These are phyloP conservation scores for Anguilla rostrata DNA, from an alignment of 2,113 vertebrate species.

Conservation along the genomic window DNA sequence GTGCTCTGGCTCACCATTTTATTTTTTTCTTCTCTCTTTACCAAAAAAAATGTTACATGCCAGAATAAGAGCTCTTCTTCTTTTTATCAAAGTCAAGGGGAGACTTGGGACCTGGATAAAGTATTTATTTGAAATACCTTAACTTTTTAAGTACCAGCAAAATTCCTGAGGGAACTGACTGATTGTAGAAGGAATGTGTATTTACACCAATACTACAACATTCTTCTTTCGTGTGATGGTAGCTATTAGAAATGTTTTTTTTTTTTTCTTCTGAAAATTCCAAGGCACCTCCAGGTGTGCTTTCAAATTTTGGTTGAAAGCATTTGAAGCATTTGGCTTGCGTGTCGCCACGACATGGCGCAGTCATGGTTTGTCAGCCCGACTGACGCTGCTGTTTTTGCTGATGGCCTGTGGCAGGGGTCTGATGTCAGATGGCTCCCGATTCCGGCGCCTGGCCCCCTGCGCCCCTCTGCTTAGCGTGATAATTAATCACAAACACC, in stretches of 20 bases:
- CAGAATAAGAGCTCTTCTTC: not conserved
- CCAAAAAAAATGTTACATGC: not conserved
- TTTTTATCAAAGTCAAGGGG: not conserved
- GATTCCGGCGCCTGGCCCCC: constrained; percentile 50
- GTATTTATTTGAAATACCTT: not conserved
- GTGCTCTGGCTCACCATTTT: not conserved
- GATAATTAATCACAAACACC: constrained; percentile 73
- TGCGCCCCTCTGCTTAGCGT: constrained; percentile 65
- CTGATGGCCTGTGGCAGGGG: not conserved
- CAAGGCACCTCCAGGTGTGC: too few relatives aligned
- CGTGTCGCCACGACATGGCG: not conserved
- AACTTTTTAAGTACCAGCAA: not conserved
- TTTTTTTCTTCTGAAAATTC: too few relatives aligned
- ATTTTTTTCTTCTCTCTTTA: not conserved
- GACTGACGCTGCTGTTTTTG: not conserved
- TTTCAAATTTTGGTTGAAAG: too few relatives aligned
- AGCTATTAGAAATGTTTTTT: not conserved
- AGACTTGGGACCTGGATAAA: not conserved
- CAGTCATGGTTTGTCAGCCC: not conserved
- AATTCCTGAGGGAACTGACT: not conserved
- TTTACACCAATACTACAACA: not conserved
- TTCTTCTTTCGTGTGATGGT: not conserved
- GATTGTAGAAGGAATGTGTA: not conserved
- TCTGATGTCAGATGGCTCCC: constrained; percentile 48
- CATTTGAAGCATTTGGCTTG: too few relatives aligned